A percentile compares a stretch with the other conserved stretches of the same genome.
These are phyloP conservation scores for Epizoanthus ramosus DNA, from an alignment of 92 coral and sea anemone genomes.

Conservation along the genomic window DNA sequence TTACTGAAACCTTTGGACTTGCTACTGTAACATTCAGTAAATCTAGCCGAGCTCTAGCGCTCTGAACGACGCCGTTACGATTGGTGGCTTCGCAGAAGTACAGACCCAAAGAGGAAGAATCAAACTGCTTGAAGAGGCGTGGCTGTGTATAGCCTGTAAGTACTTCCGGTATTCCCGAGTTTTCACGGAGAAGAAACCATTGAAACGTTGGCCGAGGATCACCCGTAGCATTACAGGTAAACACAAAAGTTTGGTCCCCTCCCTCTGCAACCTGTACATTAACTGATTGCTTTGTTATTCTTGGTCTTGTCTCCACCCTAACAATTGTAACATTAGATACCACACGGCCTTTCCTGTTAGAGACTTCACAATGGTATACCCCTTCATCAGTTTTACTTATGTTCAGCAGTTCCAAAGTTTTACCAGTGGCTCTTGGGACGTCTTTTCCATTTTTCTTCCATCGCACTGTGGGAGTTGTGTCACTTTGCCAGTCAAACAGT, in stretches of 20 bases:
- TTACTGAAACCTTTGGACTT: slow-evolving; percentile 31
- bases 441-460: slow-evolving; percentile 52
- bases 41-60: slow-evolving; percentile 53
- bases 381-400: slow-evolving; percentile 48
- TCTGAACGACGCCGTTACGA: slow-evolving; percentile 30
- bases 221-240: slow-evolving; percentile 51
- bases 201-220: slow-evolving; percentile 50
- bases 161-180: slow-evolving; percentile 3
- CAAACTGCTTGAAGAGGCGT: slow-evolving; percentile 6
- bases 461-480: slow-evolving; percentile 18
- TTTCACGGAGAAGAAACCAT: slow-evolving; percentile 57
- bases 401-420: slow-evolving; percentile 27
- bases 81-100: slow-evolving; percentile 56
- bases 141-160: slow-evolving; percentile 27
- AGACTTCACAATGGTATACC: slow-evolving; percentile 51
- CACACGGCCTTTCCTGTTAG: slow-evolving; percentile 45
- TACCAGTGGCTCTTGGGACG: slow-evolving; percentile 14
- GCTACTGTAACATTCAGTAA: slow-evolving; percentile 39
- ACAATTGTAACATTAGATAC: slow-evolving; percentile 51
- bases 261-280: slow-evolving; percentile 10
- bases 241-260: slow-evolving; percentile 31
- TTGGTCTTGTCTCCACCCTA: slow-evolving; percentile 49
- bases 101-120: slow-evolving; percentile 28
- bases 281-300: slow-evolving; percentile 44
- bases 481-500: slow-evolving; percentile 37